A percentile compares a stretch with the other conserved stretches of the same genome.
phyloP scores from a whole-genome alignment of 2,113 vertebrate genomes.

The Ceratotherium simum region DNA sequence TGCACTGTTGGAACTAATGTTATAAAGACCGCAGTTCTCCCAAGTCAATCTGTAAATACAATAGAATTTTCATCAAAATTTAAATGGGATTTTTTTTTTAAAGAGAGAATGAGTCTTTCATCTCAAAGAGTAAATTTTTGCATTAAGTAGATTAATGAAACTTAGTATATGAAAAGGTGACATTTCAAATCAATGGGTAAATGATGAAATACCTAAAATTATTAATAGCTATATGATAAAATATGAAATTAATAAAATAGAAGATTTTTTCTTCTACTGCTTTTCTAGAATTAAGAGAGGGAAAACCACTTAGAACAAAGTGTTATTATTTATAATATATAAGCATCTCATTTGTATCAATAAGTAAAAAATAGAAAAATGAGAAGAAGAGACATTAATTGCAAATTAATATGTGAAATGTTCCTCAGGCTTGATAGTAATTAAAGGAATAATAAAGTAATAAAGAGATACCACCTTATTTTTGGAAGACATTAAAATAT shows the following conservation, averaged over 20 bases:
- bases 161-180: neutral
- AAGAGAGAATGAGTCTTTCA: neutral
- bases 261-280: neutral
- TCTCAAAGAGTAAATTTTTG: neutral
- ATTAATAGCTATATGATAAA: neutral
- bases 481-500: slow-evolving; percentile 27
- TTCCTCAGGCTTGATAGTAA: neutral
- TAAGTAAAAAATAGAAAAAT: slow-evolving; percentile 14
- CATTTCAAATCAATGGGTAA: neutral
- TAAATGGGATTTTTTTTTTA: neutral
- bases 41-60: neutral
- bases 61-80: neutral
- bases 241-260: neutral
- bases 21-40: neutral
- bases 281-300: neutral
- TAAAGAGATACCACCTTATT: neutral
- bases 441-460: neutral
- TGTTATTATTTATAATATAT: neutral
- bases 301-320: neutral
- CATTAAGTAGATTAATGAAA: neutral
- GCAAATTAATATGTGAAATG: neutral
- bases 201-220: neutral
- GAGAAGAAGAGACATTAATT: neutral
- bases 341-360: slow-evolving; percentile 27
- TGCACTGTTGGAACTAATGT: neutral